Conservation (phyloP, 2,113 vertebrate genomes). For the Chunga burmeisteri region DNA sequence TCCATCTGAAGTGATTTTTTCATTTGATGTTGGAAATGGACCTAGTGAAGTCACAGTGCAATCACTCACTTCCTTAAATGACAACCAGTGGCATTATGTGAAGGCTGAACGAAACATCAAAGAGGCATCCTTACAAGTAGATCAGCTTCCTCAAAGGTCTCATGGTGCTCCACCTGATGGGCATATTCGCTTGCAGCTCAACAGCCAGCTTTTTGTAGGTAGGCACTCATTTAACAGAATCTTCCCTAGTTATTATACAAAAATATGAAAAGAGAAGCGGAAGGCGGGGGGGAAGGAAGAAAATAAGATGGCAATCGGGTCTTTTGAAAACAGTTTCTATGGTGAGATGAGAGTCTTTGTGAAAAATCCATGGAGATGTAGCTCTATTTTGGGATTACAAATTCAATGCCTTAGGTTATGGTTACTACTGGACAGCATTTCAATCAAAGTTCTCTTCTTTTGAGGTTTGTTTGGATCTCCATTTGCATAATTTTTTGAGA, state of each 20-base stretch:
- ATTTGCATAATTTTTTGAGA: background rate
- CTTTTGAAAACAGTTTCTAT: background rate
- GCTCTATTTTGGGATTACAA: background rate
- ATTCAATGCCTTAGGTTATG: background rate
- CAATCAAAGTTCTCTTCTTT: background rate
- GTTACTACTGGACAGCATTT: background rate
- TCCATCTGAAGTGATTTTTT: constrained; percentile 86
- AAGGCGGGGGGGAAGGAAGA: too few species aligned
- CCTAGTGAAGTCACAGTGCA: constrained; percentile 83
- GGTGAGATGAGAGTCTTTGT: background rate
- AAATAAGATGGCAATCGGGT: background rate
- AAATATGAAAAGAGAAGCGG: background rate
- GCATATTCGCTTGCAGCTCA: constrained; percentile 89
- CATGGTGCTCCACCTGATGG: constrained; percentile 83
- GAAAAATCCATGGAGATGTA: background rate
- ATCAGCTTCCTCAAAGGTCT: constrained; percentile 76
- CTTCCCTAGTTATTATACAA: background rate
- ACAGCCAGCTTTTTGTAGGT: constrained; percentile 97
- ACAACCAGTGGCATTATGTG: constrained; percentile 93
- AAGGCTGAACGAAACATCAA: constrained; percentile 89
- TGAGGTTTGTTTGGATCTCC: background rate
- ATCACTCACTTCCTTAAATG: constrained; percentile 78
- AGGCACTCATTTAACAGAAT: background rate
- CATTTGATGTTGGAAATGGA: constrained; percentile 95
- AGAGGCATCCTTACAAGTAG: constrained; percentile 86